Percentiles rank a stretch among this genome's conserved stretches.
Conservation (phyloP, 2,113 vertebrate genomes). For the Pangasianodon gigas region DNA sequence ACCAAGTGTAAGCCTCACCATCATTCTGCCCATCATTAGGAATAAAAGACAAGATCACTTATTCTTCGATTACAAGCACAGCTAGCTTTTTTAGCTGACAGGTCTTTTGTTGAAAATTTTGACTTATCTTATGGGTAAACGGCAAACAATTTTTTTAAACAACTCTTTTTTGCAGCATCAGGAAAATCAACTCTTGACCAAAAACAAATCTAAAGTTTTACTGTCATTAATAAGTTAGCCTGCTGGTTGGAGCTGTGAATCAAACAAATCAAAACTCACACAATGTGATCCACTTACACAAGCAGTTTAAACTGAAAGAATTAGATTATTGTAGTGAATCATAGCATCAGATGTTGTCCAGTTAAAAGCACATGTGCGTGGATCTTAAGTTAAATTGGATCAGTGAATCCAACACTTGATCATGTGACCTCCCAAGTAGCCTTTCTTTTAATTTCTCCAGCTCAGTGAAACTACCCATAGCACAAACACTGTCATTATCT, state of each 20-base stretch:
- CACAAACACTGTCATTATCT: neutral
- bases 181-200: neutral
- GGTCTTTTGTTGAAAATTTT: neutral
- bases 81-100: neutral
- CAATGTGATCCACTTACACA: neutral
- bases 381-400: neutral
- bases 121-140: neutral
- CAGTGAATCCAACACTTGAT: neutral
- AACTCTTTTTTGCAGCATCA: neutral
- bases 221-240: neutral
- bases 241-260: neutral
- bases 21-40: neutral
- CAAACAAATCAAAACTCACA: neutral
- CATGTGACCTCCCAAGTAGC: neutral
- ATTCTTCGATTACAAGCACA: neutral
- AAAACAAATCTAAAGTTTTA: neutral
- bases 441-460: neutral
- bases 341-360: neutral
- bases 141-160: neutral
- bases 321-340: neutral
- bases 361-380: conserved; percentile 2
- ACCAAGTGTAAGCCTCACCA: neutral
- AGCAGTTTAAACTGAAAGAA: neutral
- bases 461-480: neutral
- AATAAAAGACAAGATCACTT: neutral